Base-by-base conservation (phyloP, 2,797 vertebrate species). In the Sebastes goodei region DNA sequence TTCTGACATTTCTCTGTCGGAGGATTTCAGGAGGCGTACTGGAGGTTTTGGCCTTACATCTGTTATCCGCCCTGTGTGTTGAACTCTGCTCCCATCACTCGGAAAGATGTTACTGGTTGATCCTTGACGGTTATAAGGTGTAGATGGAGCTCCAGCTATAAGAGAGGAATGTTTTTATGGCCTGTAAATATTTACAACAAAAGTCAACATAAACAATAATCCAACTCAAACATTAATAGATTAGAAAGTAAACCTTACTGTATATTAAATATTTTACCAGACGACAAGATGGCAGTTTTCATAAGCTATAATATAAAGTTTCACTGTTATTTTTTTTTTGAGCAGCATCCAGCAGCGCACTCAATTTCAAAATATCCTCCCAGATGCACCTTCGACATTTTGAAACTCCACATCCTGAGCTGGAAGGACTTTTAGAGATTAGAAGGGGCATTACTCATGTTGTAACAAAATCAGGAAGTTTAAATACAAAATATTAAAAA, bases 11-110 rank as follows among this genome's bases (percentile, higher is more conserved):
- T 75, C 53, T 76, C 20, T 66, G 57, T 57, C 4, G 3, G 80
- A 69, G 55, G 74, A 75, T 82, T 80, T 74, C 66, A 62, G 59
- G 25, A 46, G 63, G 29, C 62, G 20, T 27, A 12, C 42, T 21
- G 17, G 23, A 81, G 71, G 70, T 74, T 82, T 70, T 75, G 76
- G 55, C 74, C 56, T 74, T 59, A 76, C 75, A 80, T 49, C 74
- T 76, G 73, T 80, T 67, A 78, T 71, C 20, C 1, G 14, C 38
- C 62, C 23, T 53, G 20, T 67, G 25, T 65, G 57, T 30, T 84
- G 59, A 82, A 70, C 79, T 74, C 61, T 76, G 73, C 76, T 80
- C 75, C 68, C 25, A 49, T 85, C 80, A 68, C 46, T 33, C 2
- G 6, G 23, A 23, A 21, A 70, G 65, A 59, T n/a, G 60, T 7